Percentiles rank a stretch among this genome's conserved stretches.
Conservation (phyloP, 2,888 invertebrate genomes). For the Chymomyza caudatula region DNA sequence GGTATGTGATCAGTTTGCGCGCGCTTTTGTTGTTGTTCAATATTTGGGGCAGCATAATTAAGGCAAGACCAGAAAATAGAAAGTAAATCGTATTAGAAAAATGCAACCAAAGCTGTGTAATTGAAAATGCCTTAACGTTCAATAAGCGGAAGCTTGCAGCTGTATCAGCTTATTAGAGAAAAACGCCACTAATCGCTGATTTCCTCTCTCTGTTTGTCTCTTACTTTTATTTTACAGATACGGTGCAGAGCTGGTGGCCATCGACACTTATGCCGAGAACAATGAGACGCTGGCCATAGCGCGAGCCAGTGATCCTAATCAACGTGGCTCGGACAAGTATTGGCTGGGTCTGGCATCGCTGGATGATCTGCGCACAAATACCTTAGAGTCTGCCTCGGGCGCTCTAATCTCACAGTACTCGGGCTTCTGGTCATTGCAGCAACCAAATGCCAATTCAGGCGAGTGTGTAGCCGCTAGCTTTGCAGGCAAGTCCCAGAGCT, state of each 20-base stretch:
- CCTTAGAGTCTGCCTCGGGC: constrained; percentile 95
- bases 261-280: constrained; percentile 94
- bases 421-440: constrained; percentile 94
- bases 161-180: constrained; percentile 10
- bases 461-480: constrained; percentile 92
- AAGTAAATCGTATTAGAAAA: constrained; percentile 55
- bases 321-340: constrained; percentile 86
- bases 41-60: constrained; percentile 54
- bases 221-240: constrained; percentile 82
- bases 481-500: constrained; percentile 85
- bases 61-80: constrained; percentile 54
- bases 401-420: constrained; percentile 94
- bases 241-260: constrained; percentile 94
- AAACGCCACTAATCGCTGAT: constrained; percentile 28
- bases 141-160: constrained; percentile 35
- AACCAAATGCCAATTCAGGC: constrained; percentile 91
- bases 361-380: constrained; percentile 94
- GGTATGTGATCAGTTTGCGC: constrained; percentile 10
- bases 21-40: constrained; percentile 18
- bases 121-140: constrained; percentile 36
- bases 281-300: constrained; percentile 92
- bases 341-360: constrained; percentile 94
- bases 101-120: constrained; percentile 47
- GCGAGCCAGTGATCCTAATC: constrained; percentile 81
- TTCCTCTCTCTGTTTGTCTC: constrained; percentile 11